Percentiles rank a stretch among this genome's conserved stretches.
Conservation (phyloP, 2,113 vertebrate genomes). For the Clarias batrachus region DNA sequence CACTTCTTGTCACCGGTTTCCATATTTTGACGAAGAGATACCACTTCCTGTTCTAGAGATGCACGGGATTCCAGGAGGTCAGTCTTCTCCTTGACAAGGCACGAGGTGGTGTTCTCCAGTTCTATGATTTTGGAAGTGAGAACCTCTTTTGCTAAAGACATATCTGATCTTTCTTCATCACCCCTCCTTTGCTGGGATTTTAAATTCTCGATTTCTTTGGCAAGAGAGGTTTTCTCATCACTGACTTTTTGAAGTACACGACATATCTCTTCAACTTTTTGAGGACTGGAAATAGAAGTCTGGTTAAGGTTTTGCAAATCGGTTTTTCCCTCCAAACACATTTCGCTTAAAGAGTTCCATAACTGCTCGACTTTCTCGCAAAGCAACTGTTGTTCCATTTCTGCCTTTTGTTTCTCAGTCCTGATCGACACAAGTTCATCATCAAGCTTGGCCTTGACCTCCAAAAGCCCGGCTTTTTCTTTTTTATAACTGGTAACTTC, state of each 20-base stretch:
- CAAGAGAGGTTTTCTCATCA: conserved; percentile 71
- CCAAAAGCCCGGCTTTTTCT: conserved; percentile 69
- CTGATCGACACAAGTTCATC: conserved; percentile 62
- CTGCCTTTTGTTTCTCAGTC: conserved; percentile 46
- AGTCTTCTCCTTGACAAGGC: conserved; percentile 70
- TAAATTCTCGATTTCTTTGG: conserved; percentile 65
- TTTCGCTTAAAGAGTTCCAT: conserved; percentile 54
- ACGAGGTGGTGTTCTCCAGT: conserved; percentile 61
- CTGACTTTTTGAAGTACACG: conserved; percentile 69
- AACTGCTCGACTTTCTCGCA: conserved; percentile 64
- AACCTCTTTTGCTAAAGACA: conserved; percentile 66
- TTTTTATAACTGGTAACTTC: conserved; percentile 64
- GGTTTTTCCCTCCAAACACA: conserved; percentile 65
- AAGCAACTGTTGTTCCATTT: conserved; percentile 55
- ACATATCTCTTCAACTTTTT: conserved; percentile 68
- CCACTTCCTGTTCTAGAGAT: conserved; percentile 67
- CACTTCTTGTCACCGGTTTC: conserved; percentile 64
- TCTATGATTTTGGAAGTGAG: conserved; percentile 66
- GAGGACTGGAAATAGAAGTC: conserved; percentile 62
- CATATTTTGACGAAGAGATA: conserved; percentile 63
- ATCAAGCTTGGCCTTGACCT: conserved; percentile 59
- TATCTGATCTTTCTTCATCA: conserved; percentile 65
- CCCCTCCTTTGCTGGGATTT: conserved; percentile 65
- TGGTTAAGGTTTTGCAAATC: conserved; percentile 60
- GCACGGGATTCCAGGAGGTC: conserved; percentile 65